These are phyloP conservation scores for Dione juno DNA, from an alignment of 2,888 invertebrate genomes.

Conservation along the genomic window DNA sequence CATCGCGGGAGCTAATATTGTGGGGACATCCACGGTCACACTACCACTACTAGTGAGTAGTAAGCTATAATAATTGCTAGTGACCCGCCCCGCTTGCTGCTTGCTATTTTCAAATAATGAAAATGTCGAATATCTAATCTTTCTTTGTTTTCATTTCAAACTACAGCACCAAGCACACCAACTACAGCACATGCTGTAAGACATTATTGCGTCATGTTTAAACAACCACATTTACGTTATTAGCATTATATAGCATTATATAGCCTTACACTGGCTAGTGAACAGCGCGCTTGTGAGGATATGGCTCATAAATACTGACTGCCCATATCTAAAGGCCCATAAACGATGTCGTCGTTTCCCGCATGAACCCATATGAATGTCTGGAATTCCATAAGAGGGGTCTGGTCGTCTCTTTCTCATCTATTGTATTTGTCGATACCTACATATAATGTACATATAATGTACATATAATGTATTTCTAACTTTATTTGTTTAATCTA, in stretches of 20 bases:
- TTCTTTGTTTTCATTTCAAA: no score
- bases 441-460: neutral
- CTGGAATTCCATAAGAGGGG: constrained; percentile 10
- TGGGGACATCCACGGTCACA: no score
- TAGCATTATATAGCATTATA: neutral
- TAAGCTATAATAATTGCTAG: no score
- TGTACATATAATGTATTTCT: no score
- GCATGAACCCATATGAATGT: constrained; percentile 11
- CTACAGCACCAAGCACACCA: no score
- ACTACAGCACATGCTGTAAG: no score
- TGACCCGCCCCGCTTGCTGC: no score
- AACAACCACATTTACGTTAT: neutral
- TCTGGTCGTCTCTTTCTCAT: neutral
- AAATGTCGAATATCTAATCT: no score
- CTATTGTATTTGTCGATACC: neutral
- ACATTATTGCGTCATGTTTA: neutral
- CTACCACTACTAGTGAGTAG: no score
- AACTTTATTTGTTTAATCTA: no score
- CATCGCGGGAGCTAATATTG: no score
- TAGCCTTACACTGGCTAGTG: neutral
- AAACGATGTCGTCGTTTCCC: constrained; percentile 17
- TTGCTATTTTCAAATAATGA: no score
- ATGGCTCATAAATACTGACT: constrained; percentile 23
- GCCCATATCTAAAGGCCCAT: constrained; percentile 14
- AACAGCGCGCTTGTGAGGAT: neutral